Base-by-base conservation (phyloP, 2,113 vertebrate species). In the Gavia stellata region DNA sequence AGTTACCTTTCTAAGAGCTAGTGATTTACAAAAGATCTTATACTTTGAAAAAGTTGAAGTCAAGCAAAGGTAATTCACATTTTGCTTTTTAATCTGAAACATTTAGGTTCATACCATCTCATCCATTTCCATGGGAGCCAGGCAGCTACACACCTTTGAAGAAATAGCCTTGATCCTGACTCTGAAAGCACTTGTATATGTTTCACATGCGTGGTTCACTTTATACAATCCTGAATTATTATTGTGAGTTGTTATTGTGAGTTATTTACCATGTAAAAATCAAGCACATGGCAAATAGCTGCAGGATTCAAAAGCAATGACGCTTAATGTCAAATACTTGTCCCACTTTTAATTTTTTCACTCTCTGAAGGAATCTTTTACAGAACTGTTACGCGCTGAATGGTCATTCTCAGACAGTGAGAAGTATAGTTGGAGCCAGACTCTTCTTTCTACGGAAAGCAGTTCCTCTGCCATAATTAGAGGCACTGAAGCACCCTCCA, bases 331-430 rank as follows among this genome's bases (percentile, higher is more conserved):
- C 62, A 79, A 79, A 87, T 44, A 50, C 29, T 77, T 82, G 49
- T 62, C 47, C 62, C 42, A 28, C 55, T 82, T 49, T 78, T 62
- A 70, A 26, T 50, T 92, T 91, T 86, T 91, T 56, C 12, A 8
- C 26, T 52, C 49, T 92, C 59, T 93, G 71, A 94, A 90, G 74
- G 40, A 38, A 70, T 77, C 61, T 82, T 85, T 89, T 70, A 75
- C 84, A 86, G 63, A 90, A 44, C 66, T 72, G 63, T 45, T 90
- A 73, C 17, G 0, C 20, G 4, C 58, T 92, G 73, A 97, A 95
- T 95, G 89, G 92, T 92, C 95, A 97, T 97, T 96, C 97, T 96
- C 94, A 97, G 96, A 97, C 94, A 94, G 89, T 96, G 96, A 97
- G 92, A 83, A 97, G 91, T 70, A 59, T 20, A 78, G 81, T 63